Evolutionary conservation across 1,140 invertebrate species (phyloP).

Genomic region (Wiebesia pumilae): DNA sequence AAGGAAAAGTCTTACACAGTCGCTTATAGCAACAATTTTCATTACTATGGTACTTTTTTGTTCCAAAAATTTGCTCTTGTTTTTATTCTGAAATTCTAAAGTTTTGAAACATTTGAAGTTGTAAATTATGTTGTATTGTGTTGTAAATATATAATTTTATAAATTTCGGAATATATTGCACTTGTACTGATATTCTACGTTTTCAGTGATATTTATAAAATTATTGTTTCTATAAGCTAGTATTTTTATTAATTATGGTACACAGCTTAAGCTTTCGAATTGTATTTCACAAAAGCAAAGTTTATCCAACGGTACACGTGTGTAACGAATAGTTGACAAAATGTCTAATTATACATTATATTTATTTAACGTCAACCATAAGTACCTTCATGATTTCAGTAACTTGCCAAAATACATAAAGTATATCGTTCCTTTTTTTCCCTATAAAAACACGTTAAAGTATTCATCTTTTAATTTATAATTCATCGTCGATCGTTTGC

Average conservation of each 20-base stretch:
- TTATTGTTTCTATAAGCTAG: neutral
- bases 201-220: neutral
- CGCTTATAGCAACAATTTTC: too few species aligned
- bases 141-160: too few species aligned
- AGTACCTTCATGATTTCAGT: slow-evolving; percentile 1
- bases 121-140: too few species aligned
- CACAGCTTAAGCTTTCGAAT: neutral
- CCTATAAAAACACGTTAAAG: neutral
- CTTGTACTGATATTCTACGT: too few species aligned
- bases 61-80: too few species aligned
- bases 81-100: too few species aligned
- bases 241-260: neutral
- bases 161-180: too few species aligned
- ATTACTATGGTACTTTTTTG: too few species aligned
- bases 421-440: neutral
- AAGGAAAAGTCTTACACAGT: too few species aligned
- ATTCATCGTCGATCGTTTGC: slow-evolving; percentile 2
- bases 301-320: too few species aligned
- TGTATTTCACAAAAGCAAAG: neutral
- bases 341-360: neutral
- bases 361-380: neutral
- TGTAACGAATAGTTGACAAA: too few species aligned
- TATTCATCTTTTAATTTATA: slow-evolving; percentile 7
- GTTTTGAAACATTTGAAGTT: too few species aligned
- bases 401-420: neutral